Evolutionary conservation across 2,113 vertebrate genomes (phyloP).

Genomic region (Coturnix japonica): DNA sequence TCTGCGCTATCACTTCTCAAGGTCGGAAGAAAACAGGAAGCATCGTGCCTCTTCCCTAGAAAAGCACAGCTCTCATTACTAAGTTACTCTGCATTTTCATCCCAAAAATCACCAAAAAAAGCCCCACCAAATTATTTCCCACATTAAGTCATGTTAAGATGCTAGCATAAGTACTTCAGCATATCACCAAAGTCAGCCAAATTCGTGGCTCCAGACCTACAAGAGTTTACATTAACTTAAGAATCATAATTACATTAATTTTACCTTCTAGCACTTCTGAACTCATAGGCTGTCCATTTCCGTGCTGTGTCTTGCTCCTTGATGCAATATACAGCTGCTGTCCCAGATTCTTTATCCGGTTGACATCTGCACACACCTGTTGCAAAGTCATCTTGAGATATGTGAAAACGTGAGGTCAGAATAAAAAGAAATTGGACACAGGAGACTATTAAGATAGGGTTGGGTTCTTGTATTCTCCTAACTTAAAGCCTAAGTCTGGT

Average conservation of each 20-base stretch:
- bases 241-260: background rate
- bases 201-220: background rate
- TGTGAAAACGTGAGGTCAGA: background rate
- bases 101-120: background rate
- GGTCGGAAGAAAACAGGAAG: constrained; percentile 25
- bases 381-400: constrained; percentile 81
- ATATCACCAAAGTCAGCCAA: background rate
- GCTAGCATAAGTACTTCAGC: background rate
- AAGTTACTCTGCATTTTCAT: background rate
- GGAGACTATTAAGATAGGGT: background rate
- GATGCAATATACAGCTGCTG: constrained; percentile 83
- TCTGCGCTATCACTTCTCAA: constrained; percentile 52
- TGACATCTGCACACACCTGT: constrained; percentile 86
- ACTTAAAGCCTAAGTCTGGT: background rate
- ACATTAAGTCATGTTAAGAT: background rate
- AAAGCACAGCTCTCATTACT: background rate
- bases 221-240: background rate
- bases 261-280: constrained; percentile 41
- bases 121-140: background rate
- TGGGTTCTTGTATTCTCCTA: background rate
- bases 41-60: constrained; percentile 49
- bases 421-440: background rate
- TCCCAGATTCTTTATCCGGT: constrained; percentile 83
- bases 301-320: constrained; percentile 60
- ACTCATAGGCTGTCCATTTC: background rate